These are phyloP conservation scores for Leptodactylus fallax DNA, from an alignment of 2,797 vertebrate species.

Conservation along the genomic window DNA sequence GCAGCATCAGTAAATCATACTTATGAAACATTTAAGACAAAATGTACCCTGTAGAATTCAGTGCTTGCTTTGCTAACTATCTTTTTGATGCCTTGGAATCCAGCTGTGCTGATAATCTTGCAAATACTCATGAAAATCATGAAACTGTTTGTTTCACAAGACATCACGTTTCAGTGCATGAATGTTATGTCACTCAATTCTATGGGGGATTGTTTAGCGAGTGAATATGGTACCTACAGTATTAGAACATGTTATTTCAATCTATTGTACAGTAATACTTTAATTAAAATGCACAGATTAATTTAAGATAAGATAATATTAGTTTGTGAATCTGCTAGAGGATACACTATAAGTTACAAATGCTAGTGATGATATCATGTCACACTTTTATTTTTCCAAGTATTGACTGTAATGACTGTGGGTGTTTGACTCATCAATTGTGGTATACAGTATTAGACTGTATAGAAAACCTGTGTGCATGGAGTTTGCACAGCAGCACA, in stretches of 20 bases:
- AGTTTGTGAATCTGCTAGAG: too few relatives aligned
- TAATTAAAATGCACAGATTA: not conserved
- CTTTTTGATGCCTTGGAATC: constrained; percentile 34
- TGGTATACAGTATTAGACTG: too few relatives aligned
- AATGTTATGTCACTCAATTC: not conserved
- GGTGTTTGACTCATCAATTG: too few relatives aligned
- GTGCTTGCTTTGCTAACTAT: constrained; percentile 34
- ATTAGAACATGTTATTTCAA: not conserved
- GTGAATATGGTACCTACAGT: too few relatives aligned
- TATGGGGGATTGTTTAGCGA: too few relatives aligned
- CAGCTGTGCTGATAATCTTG: constrained; percentile 40
- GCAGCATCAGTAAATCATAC: constrained; percentile 21
- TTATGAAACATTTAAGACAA: constrained; percentile 51
- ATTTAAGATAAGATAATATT: not conserved
- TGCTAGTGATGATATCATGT: too few relatives aligned
- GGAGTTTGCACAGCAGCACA: too few relatives aligned
- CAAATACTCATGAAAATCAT: constrained; percentile 27
- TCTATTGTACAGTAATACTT: not conserved
- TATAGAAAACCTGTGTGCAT: too few relatives aligned
- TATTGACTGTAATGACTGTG: too few relatives aligned
- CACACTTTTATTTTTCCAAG: too few relatives aligned
- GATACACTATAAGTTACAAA: too few relatives aligned
- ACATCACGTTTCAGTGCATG: not conserved
- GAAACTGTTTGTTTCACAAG: constrained; percentile 21
- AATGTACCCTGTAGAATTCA: constrained; percentile 25